Conservation (phyloP, 2,113 vertebrate species). For the Oreochromis tanganicae region DNA sequence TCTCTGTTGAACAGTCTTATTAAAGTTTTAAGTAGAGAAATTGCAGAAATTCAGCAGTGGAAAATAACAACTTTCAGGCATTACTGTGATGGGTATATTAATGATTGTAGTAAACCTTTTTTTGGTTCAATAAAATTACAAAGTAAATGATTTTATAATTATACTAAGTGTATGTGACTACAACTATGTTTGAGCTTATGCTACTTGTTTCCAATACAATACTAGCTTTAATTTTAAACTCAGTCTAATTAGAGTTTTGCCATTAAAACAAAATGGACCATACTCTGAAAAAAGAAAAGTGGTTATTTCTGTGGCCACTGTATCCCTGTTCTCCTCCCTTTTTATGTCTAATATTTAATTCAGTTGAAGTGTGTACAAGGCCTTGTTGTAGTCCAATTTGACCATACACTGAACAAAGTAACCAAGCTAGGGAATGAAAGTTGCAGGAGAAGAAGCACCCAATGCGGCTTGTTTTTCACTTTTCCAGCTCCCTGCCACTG, state of each 20-base stretch:
- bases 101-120: constrained; percentile 16
- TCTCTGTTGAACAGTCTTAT: constrained; percentile 20
- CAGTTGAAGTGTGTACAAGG: not conserved
- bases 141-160: constrained; percentile 20
- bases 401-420: not conserved
- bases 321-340: not conserved
- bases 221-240: not conserved
- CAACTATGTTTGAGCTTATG: not conserved
- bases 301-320: not conserved
- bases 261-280: not conserved
- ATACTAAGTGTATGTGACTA: not conserved
- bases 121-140: not conserved
- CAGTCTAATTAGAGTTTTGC: not conserved
- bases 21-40: not conserved
- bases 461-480: not conserved
- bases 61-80: not conserved
- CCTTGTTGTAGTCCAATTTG: not conserved
- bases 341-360: constrained; percentile 10
- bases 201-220: not conserved
- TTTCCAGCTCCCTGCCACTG: not conserved
- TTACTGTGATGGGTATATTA: constrained; percentile 11
- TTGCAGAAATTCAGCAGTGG: not conserved
- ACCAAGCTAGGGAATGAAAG: not conserved
- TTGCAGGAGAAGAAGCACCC: not conserved
- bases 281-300: not conserved